Conservation (phyloP, 2,888 invertebrate genomes). For the Cecidostiba fungosa region DNA sequence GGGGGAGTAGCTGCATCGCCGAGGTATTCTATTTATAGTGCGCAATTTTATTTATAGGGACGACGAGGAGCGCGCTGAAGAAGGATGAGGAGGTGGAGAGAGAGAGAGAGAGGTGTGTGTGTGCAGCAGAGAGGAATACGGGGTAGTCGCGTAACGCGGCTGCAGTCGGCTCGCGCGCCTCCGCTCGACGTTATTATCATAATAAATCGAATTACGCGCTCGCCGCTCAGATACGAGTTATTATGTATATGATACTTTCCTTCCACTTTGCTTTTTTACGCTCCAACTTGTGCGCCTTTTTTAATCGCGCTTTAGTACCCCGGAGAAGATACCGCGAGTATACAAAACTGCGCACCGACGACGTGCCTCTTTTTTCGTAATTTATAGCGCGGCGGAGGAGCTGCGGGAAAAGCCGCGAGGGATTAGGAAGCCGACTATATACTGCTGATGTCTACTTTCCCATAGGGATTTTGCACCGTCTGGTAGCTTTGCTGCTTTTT, state of each 20-base stretch:
- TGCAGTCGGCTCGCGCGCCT: neutral
- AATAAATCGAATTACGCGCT: slow-evolving; percentile 53
- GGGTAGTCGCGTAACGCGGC: slow-evolving; percentile 37
- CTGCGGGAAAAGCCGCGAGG: neutral
- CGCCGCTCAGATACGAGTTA: neutral
- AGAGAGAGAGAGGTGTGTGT: neutral
- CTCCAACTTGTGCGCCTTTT: neutral
- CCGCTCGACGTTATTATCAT: slow-evolving; percentile 36
- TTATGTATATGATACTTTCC: neutral
- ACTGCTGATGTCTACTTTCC: neutral
- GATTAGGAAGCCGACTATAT: slow-evolving; percentile 7
- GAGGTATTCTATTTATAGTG: slow-evolving; percentile 67
- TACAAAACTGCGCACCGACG: too few relatives aligned
- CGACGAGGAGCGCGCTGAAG: neutral
- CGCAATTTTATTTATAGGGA: slow-evolving; percentile 55
- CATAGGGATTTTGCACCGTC: neutral
- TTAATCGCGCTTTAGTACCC: slow-evolving; percentile 7
- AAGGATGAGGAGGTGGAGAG: slow-evolving; percentile 21
- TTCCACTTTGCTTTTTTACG: neutral
- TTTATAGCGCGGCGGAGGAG: neutral
- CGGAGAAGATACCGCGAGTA: too few relatives aligned
- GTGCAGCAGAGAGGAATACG: neutral
- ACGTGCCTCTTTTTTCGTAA: slow-evolving; percentile 9
- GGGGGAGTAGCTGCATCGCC: neutral
- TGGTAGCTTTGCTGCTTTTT: neutral